A percentile compares a stretch with the other conserved stretches of the same genome.
Conservation (phyloP, 2,888 invertebrate genomes). For the Noctua fimbriata region DNA sequence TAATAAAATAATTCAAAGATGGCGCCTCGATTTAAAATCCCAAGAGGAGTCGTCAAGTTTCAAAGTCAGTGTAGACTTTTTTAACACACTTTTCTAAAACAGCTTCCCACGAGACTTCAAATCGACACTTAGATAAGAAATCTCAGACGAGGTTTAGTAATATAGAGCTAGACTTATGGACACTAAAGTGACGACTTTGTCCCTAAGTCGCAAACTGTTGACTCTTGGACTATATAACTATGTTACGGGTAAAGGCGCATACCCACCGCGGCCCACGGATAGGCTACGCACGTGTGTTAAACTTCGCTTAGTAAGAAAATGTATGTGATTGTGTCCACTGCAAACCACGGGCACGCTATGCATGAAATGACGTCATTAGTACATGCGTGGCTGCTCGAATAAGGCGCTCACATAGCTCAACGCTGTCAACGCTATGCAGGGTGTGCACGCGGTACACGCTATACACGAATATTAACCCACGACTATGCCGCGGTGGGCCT, state of each 20-base stretch:
- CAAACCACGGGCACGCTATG: no score
- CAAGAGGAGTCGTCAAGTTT: conserved; percentile 40
- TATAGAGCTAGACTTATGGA: conserved; percentile 7
- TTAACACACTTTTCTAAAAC: conserved; percentile 43
- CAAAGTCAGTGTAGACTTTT: conserved; percentile 40
- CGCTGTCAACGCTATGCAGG: no score
- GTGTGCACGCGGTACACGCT: no score
- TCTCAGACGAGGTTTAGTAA: conserved; percentile 30
- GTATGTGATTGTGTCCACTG: no score
- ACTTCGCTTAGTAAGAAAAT: no score
- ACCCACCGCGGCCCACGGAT: no score
- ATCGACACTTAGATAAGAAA: conserved; percentile 38
- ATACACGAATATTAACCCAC: no score
- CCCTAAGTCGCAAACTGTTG: conserved; percentile 9
- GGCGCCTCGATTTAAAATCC: conserved; percentile 21
- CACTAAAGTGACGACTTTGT: conserved; percentile 15
- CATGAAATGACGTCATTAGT: no score
- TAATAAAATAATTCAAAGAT: conserved; percentile 27
- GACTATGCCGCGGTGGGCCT: no score
- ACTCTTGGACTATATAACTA: not conserved
- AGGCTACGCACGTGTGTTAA: no score
- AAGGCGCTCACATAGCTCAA: no score
- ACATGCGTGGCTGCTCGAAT: no score
- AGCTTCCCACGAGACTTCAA: conserved; percentile 34
- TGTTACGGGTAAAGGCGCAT: not conserved